These are phyloP conservation scores for Eupithecia tripunctaria DNA, from an alignment of 2,888 invertebrate species.

Conservation along the genomic window DNA sequence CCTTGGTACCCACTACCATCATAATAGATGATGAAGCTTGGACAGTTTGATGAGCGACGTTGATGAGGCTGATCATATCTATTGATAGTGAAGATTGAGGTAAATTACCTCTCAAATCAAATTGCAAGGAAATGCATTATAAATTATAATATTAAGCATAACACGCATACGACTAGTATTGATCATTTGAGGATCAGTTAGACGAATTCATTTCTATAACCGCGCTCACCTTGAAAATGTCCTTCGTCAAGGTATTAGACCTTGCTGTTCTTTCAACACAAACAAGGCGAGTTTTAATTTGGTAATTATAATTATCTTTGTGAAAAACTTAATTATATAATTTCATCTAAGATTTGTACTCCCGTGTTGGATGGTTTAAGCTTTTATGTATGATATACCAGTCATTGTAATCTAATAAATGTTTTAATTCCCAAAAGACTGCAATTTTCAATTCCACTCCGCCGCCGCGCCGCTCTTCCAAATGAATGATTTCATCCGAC, in stretches of 20 bases:
- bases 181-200: too few relatives aligned
- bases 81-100: background rate
- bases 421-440: slow-evolving; percentile 20
- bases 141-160: too few relatives aligned
- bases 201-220: too few relatives aligned
- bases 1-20: slow-evolving; percentile 15
- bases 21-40: background rate
- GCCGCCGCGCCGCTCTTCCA: slow-evolving; percentile 27
- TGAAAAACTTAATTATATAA: background rate
- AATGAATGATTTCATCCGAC: slow-evolving; percentile 40
- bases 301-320: too few relatives aligned
- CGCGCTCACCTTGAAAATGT: too few relatives aligned
- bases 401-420: background rate
- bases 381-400: background rate
- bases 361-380: background rate
- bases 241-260: too few relatives aligned
- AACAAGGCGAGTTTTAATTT: too few relatives aligned
- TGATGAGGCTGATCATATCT: background rate
- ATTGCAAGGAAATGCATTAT: background rate
- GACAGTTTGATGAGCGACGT: background rate
- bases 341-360: background rate
- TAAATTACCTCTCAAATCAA: background rate
- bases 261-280: too few relatives aligned
- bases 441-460: slow-evolving; percentile 27
- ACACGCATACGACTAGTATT: background rate